A percentile compares a stretch with the other conserved stretches of the same genome.
These are phyloP conservation scores for Chrysotoxum bicinctum DNA, from an alignment of 2,888 invertebrate genomes.

Conservation along the genomic window DNA sequence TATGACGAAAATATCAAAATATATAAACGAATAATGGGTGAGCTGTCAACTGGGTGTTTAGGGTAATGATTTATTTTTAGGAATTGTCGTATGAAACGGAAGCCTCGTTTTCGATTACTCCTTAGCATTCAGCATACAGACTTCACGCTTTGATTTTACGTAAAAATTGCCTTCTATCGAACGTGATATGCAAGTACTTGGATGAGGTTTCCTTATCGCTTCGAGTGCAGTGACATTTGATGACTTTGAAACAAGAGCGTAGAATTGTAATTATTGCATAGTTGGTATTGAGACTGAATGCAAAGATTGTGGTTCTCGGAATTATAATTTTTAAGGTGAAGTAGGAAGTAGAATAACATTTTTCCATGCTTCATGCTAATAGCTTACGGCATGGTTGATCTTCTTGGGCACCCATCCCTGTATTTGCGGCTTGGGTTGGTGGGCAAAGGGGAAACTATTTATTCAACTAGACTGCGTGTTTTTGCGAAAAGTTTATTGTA, in stretches of 20 bases:
- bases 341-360: not conserved
- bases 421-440: not conserved
- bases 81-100: constrained; percentile 26
- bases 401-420: not conserved
- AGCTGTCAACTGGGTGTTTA: constrained; percentile 19
- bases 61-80: constrained; percentile 60
- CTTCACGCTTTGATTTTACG: not conserved
- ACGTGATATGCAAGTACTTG: not conserved
- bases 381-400: not conserved
- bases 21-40: constrained; percentile 16
- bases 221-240: constrained; percentile 10
- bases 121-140: not conserved
- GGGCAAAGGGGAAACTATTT: not conserved
- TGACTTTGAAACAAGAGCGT: constrained; percentile 16
- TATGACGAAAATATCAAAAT: constrained; percentile 66
- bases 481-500: not conserved
- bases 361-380: not conserved
- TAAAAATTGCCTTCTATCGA: not conserved
- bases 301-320: not conserved
- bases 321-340: not conserved
- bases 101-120: not conserved
- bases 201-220: not conserved
- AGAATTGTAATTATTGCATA: constrained; percentile 36
- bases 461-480: not conserved
- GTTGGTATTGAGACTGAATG: not conserved